Evolutionary conservation across 1,140 invertebrate genomes (phyloP), one percentile per base, ranked within the genome.

Genomic region (Zaprionus inermis): DNA sequence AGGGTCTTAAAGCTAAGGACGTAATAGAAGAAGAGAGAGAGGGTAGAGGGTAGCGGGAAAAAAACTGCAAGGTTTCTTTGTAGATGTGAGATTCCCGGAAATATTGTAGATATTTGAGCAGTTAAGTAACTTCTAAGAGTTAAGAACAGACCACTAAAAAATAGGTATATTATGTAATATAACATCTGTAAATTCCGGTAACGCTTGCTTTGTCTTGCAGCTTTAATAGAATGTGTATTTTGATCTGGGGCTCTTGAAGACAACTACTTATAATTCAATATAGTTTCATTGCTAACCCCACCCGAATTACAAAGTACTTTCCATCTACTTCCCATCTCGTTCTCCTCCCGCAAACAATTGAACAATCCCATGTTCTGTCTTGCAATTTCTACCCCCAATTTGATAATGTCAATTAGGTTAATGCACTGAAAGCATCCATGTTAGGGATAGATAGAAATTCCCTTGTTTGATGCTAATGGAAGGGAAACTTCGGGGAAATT

Each of bases 381-480:
- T 18, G 5, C 10, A 46, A 30, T 22, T 28, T 24, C 16, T n/a
- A 56, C 16, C 59, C 34, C 34, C 55, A 68, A 58, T 63, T 68
- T 28, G 5, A 34, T 12, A 36, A 12, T 65, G 24, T 44, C 64
- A 79, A 65, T 75, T 71, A 75, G 22, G 65, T 65, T 71, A 66
- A 80, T 72, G 60, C 54, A 64, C 46, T 18, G 16, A 57, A 76
- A 56, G 34, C 51, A 64, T 38, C 51, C 28, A 38, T 38, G 22
- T 38, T 16, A 14, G 20, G 32, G 20, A 24, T 38, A 22, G 10
- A 38, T 24, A 28, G 7, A 30, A 14, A n/a, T 3, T 20, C 44
- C 18, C 18, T 12, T 18, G 4, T 49, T 20, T 1, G n/a, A 49
- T 18, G 44, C 20, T 41, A 41, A 16, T 16, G n/a, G n/a, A 7